Evolutionary conservation across 2,113 vertebrate species (phyloP).

Genomic region (Ptyas mucosa): DNA sequence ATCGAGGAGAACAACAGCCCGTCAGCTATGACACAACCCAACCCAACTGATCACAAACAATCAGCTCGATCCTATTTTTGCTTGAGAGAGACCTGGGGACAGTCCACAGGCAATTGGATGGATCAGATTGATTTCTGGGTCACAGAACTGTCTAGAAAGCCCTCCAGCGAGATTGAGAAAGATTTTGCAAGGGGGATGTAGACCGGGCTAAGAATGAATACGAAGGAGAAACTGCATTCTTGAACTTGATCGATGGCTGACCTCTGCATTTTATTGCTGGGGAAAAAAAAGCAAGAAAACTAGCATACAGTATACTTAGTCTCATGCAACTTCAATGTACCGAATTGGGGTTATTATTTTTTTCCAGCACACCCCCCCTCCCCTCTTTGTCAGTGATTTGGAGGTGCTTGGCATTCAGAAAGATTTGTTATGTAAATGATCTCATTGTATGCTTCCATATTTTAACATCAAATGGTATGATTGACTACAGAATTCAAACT

Average conservation of each 20-base stretch:
- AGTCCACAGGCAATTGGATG: neutral
- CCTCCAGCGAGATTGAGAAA: neutral
- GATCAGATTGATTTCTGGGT: neutral
- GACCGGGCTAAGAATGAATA: neutral
- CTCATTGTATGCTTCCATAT: slow-evolving; percentile 90
- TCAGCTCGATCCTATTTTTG: neutral
- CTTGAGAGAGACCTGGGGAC: neutral
- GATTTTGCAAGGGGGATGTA: neutral
- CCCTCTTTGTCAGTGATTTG: slow-evolving; percentile 76
- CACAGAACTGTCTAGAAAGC: neutral
- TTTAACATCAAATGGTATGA: slow-evolving; percentile 96
- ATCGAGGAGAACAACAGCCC: neutral
- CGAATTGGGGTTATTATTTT: slow-evolving; percentile 59
- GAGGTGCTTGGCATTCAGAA: slow-evolving; percentile 93
- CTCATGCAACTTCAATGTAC: slow-evolving; percentile 88
- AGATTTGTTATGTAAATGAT: slow-evolving; percentile 99
- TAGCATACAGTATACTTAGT: slow-evolving; percentile 77
- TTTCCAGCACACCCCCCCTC: slow-evolving; percentile 46
- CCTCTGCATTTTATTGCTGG: slow-evolving; percentile 46
- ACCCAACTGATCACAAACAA: neutral
- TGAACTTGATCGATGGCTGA: slow-evolving; percentile 54
- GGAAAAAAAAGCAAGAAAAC: slow-evolving; percentile 42
- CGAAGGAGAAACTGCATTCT: neutral
- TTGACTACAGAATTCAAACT: slow-evolving; percentile 93
- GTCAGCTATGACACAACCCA: neutral